A percentile compares a stretch with the other conserved stretches of the same genome.
Conservation (phyloP, 2,113 vertebrate species). For the Guaruba guarouba region DNA sequence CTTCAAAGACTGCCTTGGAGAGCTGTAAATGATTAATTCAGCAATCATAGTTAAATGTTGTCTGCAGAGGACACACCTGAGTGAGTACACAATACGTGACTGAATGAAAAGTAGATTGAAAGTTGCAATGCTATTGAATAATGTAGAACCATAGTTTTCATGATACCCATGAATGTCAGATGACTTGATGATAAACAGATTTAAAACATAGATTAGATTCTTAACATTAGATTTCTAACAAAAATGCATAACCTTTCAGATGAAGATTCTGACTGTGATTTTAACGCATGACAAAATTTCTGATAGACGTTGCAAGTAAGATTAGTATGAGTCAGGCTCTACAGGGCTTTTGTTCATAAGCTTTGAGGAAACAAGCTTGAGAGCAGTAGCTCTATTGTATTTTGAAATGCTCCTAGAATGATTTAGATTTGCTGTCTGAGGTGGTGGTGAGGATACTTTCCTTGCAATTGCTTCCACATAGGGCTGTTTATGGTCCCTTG, state of each 20-base stretch:
- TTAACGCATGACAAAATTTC: not conserved
- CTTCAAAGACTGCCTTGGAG: conserved; percentile 10
- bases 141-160: not conserved
- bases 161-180: not conserved
- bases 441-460: not conserved
- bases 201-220: not conserved
- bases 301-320: not conserved
- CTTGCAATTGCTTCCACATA: not conserved
- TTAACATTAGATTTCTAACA: not conserved
- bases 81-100: not conserved
- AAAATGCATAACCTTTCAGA: not conserved
- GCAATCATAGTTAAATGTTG: not conserved
- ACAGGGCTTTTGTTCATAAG: not conserved
- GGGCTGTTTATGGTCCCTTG: not conserved
- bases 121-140: not conserved
- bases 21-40: conserved; percentile 64
- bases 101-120: not conserved
- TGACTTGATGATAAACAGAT: not conserved
- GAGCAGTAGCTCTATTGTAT: not conserved
- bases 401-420: not conserved
- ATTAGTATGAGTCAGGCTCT: not conserved
- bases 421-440: not conserved
- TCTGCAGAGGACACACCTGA: not conserved
- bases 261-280: not conserved
- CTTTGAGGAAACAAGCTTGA: not conserved